phyloP scores from a whole-genome alignment of 1,140 invertebrate genomes.

The Drosophila rufa region DNA sequence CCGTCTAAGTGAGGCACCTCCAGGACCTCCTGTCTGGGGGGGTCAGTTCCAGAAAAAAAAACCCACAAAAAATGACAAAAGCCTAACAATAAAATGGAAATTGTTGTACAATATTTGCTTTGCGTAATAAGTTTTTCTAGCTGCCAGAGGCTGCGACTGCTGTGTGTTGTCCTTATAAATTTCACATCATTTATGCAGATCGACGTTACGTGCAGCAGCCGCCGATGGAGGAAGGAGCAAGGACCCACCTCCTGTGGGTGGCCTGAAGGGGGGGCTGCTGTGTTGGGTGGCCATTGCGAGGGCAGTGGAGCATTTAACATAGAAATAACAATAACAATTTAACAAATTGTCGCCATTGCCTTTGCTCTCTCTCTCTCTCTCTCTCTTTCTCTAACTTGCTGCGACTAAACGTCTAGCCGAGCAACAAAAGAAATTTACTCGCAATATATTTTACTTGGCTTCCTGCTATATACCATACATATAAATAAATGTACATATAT shows the following conservation, averaged over 20 bases:
- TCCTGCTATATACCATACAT: slow-evolving; percentile 62
- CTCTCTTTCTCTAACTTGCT: not conserved
- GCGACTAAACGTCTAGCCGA: slow-evolving; percentile 69
- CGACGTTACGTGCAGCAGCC: slow-evolving; percentile 77
- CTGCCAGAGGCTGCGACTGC: slow-evolving; percentile 35
- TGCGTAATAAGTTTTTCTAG: slow-evolving; percentile 74
- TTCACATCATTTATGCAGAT: slow-evolving; percentile 83
- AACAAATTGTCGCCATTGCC: slow-evolving; percentile 79
- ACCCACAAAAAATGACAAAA: slow-evolving; percentile 23
- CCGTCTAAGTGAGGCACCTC: slow-evolving; percentile 19
- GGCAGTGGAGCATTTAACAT: slow-evolving; percentile 81
- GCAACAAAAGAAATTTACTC: slow-evolving; percentile 78
- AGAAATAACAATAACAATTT: slow-evolving; percentile 84
- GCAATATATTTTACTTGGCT: slow-evolving; percentile 79
- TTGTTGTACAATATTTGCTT: slow-evolving; percentile 77
- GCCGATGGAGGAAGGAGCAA: slow-evolving; percentile 4
- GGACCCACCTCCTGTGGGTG: not conserved
- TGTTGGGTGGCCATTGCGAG: slow-evolving; percentile 54
- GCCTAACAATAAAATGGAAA: slow-evolving; percentile 60
- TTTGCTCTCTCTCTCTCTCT: slow-evolving; percentile 5
- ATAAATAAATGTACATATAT: slow-evolving; percentile 13
- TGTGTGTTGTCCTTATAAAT: slow-evolving; percentile 75
- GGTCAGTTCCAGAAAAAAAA: slow-evolving; percentile 24
- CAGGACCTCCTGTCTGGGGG: slow-evolving; percentile 16
- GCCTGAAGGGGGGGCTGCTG: not conserved